These are phyloP conservation scores for Mesochorus sp. DNA, from an alignment of 2,888 invertebrate species.

Conservation along the genomic window DNA sequence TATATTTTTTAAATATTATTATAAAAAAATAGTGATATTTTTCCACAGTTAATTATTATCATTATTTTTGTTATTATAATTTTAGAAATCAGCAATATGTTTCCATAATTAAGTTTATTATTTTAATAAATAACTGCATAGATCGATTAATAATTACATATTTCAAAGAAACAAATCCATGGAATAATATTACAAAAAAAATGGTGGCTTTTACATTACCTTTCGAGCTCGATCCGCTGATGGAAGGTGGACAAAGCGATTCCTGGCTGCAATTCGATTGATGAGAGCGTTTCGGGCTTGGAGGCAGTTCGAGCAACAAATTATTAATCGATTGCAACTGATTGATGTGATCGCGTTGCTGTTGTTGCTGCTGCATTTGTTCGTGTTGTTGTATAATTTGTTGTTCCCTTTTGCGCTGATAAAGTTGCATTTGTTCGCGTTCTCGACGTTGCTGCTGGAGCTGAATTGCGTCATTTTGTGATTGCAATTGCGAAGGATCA, in stretches of 20 bases:
- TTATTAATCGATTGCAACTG: conserved; percentile 76
- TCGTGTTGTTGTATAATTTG: conserved; percentile 45
- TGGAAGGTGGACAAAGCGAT: conserved; percentile 54
- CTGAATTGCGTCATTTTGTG: conserved; percentile 13
- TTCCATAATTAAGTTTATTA: no score
- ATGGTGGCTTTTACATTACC: conserved; percentile 15
- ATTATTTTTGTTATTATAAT: no score
- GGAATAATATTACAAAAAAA: neutral
- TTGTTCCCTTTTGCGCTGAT: conserved; percentile 45
- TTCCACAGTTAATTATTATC: no score
- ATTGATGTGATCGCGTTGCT: conserved; percentile 70
- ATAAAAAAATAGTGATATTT: no score
- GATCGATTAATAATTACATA: no score
- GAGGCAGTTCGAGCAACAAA: conserved; percentile 73
- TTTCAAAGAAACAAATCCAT: neutral
- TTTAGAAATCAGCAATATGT: no score
- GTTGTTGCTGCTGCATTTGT: conserved; percentile 49
- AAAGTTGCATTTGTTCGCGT: conserved; percentile 44
- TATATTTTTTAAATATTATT: no score
- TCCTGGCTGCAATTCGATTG: conserved; percentile 64
- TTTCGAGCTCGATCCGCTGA: conserved; percentile 51
- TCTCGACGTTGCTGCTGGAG: conserved; percentile 38
- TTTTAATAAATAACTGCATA: no score
- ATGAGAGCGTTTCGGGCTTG: conserved; percentile 59
- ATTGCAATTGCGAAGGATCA: conserved; percentile 34